These are phyloP conservation scores for Acrocephalus scirpaceus DNA, from an alignment of 2,797 vertebrate species.

Conservation along the genomic window DNA sequence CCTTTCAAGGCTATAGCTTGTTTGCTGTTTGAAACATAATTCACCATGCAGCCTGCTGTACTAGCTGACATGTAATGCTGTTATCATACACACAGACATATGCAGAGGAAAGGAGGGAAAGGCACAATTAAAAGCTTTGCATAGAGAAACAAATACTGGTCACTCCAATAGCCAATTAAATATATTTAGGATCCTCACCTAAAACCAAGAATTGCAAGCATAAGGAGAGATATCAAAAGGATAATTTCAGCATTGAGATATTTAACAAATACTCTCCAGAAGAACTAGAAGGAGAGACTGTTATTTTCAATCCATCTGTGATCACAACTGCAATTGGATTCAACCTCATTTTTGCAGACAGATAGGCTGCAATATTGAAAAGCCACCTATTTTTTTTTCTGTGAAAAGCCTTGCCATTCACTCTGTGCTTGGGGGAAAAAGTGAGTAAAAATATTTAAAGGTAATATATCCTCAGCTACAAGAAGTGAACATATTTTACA, in stretches of 20 bases:
- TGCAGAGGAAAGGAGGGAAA: background rate
- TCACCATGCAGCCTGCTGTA: background rate
- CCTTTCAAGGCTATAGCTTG: background rate
- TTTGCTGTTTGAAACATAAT: background rate
- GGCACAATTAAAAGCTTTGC: background rate
- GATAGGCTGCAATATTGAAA: background rate
- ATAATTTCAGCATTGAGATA: background rate
- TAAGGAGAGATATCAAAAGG: background rate
- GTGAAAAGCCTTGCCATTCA: background rate
- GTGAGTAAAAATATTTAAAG: background rate
- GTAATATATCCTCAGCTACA: background rate
- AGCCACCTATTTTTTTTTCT: background rate
- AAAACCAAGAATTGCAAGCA: background rate
- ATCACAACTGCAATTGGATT: background rate
- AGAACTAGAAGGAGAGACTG: background rate
- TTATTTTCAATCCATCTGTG: background rate
- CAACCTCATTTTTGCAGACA: background rate
- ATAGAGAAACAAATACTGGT: background rate
- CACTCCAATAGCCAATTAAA: background rate
- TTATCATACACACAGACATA: background rate
- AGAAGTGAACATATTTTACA: background rate
- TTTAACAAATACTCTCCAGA: background rate
- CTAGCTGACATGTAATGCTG: background rate
- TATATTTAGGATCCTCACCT: background rate
- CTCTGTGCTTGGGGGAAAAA: background rate